phyloP scores from a whole-genome alignment of 2,888 invertebrate species.

The Poecilus cupreus region DNA sequence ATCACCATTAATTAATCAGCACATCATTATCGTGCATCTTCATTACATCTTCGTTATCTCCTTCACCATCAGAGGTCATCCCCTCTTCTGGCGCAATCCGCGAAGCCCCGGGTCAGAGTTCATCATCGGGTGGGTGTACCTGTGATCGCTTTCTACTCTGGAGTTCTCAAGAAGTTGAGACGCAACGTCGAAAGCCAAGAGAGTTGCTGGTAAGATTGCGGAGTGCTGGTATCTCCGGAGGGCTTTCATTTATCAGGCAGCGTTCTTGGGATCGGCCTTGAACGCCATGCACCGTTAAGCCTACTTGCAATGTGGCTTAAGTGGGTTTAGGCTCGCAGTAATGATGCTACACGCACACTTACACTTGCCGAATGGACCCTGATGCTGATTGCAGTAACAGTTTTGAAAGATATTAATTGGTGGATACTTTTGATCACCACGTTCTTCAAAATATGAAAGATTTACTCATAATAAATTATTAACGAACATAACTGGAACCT shows the following conservation, averaged over 20 bases:
- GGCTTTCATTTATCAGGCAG: slow-evolving; percentile 35
- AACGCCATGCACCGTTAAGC: slow-evolving; percentile 53
- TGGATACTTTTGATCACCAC: too few species aligned
- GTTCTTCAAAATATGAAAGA: too few species aligned
- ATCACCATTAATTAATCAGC: slow-evolving; percentile 2
- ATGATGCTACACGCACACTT: slow-evolving; percentile 1
- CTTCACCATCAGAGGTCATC: slow-evolving; percentile 5
- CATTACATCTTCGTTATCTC: not conserved
- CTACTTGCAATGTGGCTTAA: slow-evolving; percentile 43
- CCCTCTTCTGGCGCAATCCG: not conserved
- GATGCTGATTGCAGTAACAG: too few species aligned
- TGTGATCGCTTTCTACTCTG: slow-evolving; percentile 45
- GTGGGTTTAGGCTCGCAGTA: slow-evolving; percentile 23
- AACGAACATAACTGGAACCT: too few species aligned
- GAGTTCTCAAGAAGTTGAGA: not conserved
- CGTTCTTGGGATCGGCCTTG: slow-evolving; percentile 57
- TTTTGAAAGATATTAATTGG: too few species aligned
- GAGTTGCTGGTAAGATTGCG: slow-evolving; percentile 11
- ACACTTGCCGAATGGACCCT: not conserved
- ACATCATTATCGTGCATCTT: not conserved
- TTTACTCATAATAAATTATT: too few species aligned
- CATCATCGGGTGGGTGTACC: slow-evolving; percentile 19
- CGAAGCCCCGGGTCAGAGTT: slow-evolving; percentile 33
- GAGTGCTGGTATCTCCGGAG: slow-evolving; percentile 17
- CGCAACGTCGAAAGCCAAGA: not conserved